Conservation (phyloP, 2,113 vertebrate species). For the Oreochromis aureus region DNA sequence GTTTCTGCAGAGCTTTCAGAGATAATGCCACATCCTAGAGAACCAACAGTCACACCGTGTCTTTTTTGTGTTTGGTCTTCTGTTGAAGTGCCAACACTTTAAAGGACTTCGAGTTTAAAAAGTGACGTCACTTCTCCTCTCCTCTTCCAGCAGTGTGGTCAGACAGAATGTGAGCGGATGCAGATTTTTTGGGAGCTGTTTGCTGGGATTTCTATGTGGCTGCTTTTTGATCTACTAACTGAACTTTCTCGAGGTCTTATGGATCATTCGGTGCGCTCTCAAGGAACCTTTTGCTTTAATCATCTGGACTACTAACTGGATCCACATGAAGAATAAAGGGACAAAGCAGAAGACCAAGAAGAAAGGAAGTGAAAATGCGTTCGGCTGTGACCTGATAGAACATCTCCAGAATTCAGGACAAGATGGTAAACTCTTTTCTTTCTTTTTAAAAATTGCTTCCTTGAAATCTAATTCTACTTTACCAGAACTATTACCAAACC, state of each 20-base stretch:
- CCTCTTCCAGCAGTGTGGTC: conserved; percentile 47
- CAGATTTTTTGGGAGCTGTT: conserved; percentile 56
- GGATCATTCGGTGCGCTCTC: conserved; percentile 45
- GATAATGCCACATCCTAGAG: conserved; percentile 38
- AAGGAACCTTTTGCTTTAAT: conserved; percentile 46
- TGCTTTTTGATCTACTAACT: conserved; percentile 22
- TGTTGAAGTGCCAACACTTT: not conserved
- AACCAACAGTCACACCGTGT: not conserved
- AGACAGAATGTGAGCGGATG: conserved; percentile 71
- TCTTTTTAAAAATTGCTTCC: not conserved
- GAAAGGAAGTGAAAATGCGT: conserved; percentile 88
- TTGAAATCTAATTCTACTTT: not conserved
- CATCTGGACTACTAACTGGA: conserved; percentile 62
- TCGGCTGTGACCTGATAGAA: conserved; percentile 95
- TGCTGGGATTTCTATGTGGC: conserved; percentile 41
- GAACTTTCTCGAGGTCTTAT: conserved; percentile 33
- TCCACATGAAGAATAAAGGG: conserved; percentile 99
- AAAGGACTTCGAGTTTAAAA: conserved; percentile 20
- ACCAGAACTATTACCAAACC: not conserved
- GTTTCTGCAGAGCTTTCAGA: conserved; percentile 52
- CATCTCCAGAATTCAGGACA: conserved; percentile 93
- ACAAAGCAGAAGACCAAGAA: conserved; percentile 93
- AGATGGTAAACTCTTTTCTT: conserved; percentile 82
- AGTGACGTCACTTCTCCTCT: conserved; percentile 70
- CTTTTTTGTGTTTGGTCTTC: not conserved